Conservation (phyloP, 2,113 vertebrate species). For the Nycticryphes semicollaris region DNA sequence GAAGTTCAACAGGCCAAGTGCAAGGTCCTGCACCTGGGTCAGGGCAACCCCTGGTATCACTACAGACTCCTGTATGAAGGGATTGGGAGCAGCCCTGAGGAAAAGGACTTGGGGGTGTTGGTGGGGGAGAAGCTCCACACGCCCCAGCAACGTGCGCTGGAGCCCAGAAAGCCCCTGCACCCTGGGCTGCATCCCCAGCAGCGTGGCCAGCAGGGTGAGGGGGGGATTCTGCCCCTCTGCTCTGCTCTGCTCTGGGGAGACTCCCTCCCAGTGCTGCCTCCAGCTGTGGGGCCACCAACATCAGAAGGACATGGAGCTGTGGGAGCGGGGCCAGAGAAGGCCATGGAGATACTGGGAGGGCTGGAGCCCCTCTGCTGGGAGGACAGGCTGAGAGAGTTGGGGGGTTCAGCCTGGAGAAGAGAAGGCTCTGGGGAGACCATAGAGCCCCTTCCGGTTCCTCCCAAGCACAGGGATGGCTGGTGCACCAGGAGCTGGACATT, state of each 20-base stretch:
- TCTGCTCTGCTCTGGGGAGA: no score
- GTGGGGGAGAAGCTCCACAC: rapidly evolving
- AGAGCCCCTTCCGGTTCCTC: neutral
- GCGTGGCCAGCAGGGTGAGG: neutral
- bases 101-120: no score
- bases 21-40: neutral
- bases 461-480: rapidly evolving
- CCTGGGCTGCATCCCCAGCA: neutral
- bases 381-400: neutral
- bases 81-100: neutral
- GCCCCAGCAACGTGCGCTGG: rapidly evolving
- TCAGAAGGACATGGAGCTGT: no score
- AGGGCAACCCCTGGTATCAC: neutral
- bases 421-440: neutral
- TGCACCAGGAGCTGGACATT: neutral
- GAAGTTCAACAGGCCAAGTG: neutral
- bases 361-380: neutral
- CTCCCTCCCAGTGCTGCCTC: no score
- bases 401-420: neutral
- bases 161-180: neutral
- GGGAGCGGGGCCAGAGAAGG: no score
- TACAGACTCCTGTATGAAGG: neutral
- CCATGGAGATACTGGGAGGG: no score
- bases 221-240: neutral
- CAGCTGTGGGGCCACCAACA: no score